Base-by-base conservation (phyloP, 2,797 vertebrate species). In the Brachyalestes nurse region DNA sequence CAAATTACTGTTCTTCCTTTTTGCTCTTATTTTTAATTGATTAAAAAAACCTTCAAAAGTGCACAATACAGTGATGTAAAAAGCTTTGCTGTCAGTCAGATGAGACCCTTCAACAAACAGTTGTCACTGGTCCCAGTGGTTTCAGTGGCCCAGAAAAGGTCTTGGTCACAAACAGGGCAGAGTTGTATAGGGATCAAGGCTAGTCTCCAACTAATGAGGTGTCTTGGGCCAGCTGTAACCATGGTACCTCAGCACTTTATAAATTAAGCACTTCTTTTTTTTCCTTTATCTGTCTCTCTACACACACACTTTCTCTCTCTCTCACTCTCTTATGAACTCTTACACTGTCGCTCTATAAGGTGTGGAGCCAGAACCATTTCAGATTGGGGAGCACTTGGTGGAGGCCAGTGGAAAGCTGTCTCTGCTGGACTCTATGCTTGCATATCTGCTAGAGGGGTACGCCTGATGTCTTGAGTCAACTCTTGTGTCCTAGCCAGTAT, bases 351-450 rank as follows among this genome's bases (percentile, higher is more conserved):
- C 23, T 64, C 12, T 51, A 0, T 65, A 53, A 98, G 97, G 96
- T 61, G 96, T 98, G 81, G 97, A 99, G 78, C 97, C 97, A n/a
- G 97, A 99, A 84, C 97, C 97, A 0, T 99, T 98, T 91, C 93
- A 95, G 85, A 95, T 97, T 84, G 97, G 97, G 79, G 95, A 98
- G 14, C 97, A 99, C 88, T 93, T 99, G 23, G 82, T 98, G 7
- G 93, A 97, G 87, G 96, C 95, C 85, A 99, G 97, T 80, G 97
- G 97, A 71, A 99, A 99, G 82, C 95, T 99, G 25, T 90, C 90
- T 83, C 92, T 98, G 23, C 83, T 99, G 77, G 96, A 98, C 90
- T 93, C 91, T 81, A 92, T 98, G 57, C 89, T 99, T 86, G 86
- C 87, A 0, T 94, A 95, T 86, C 92, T 99, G 25, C 92, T 94